These are phyloP conservation scores for Colistium nudipinnis DNA, from an alignment of 2,113 vertebrate genomes.

Conservation along the genomic window DNA sequence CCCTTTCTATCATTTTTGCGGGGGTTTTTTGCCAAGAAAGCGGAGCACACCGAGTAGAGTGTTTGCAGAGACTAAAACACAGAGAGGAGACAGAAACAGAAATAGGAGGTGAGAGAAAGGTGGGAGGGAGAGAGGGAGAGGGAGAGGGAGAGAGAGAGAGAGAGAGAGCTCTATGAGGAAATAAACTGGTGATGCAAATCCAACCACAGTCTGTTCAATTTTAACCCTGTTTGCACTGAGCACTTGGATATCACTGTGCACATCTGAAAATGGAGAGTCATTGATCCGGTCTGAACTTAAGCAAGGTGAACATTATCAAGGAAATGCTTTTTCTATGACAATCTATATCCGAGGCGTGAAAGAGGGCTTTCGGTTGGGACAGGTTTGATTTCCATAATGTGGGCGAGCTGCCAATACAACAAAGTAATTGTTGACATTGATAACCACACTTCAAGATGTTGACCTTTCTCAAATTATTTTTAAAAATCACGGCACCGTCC, in stretches of 20 bases:
- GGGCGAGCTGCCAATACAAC: neutral
- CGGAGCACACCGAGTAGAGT: constrained; percentile 1
- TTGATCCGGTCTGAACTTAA: neutral
- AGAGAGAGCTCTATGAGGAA: constrained; percentile 10
- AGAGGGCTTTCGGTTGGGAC: neutral
- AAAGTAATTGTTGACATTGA: neutral
- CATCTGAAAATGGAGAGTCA: neutral
- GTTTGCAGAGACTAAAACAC: constrained; percentile 19
- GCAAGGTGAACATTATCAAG: neutral
- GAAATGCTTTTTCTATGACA: neutral
- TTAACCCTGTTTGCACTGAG: neutral
- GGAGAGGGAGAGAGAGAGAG: neutral
- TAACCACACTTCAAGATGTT: neutral
- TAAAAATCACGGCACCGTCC: neutral
- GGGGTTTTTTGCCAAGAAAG: neutral
- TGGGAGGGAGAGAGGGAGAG: constrained; percentile 17
- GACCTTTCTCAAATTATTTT: neutral
- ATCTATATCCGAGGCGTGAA: neutral
- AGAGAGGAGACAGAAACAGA: constrained; percentile 19
- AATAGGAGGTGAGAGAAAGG: constrained; percentile 37
- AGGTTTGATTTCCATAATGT: neutral
- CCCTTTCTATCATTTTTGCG: neutral
- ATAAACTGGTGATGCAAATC: constrained; percentile 35
- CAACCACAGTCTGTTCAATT: neutral
- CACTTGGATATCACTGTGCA: neutral